A percentile compares a stretch with the other conserved stretches of the same genome.
Evolutionary conservation across 2,888 invertebrate species (phyloP).

Genomic region (Gymnoscelis rufifasciata): DNA sequence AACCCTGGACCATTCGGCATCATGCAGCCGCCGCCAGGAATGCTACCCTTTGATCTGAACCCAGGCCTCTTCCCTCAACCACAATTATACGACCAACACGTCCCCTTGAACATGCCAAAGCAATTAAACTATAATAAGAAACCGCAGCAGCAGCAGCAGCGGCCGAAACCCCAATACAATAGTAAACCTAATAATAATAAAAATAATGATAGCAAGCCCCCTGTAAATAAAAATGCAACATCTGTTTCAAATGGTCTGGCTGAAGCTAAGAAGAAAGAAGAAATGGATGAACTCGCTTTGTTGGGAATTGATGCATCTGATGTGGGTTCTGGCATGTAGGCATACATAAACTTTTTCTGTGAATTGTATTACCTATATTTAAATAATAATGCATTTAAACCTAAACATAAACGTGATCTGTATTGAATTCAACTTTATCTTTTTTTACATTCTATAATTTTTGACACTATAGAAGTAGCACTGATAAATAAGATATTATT

Average conservation of each 20-base stretch:
- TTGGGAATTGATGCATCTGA: conserved; percentile 92
- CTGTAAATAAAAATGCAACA: conserved; percentile 4
- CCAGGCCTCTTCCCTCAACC: conserved; percentile 48
- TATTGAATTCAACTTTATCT: no score
- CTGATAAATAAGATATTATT: no score
- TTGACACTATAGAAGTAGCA: no score
- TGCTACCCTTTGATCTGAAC: conserved; percentile 66
- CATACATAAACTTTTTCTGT: background rate
- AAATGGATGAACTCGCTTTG: conserved; percentile 87
- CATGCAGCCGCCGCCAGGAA: conserved; percentile 41
- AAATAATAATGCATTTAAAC: background rate
- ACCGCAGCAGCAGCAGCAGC: conserved; percentile 21
- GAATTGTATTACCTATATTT: no score
- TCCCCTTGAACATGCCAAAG: conserved; percentile 46
- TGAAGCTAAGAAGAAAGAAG: conserved; percentile 65
- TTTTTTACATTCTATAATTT: no score
- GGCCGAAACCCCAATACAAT: conserved; percentile 22
- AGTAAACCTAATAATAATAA: conserved; percentile 28
- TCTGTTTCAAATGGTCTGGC: conserved; percentile 26
- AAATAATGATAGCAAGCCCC: conserved; percentile 8
- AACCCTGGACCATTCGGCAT: conserved; percentile 26
- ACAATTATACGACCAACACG: conserved; percentile 64
- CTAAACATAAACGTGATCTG: no score
- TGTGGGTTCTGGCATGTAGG: conserved; percentile 76
- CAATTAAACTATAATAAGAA: conserved; percentile 17